These are phyloP conservation scores for Desmodus rotundus DNA, from an alignment of 2,113 vertebrate species.

Conservation along the genomic window DNA sequence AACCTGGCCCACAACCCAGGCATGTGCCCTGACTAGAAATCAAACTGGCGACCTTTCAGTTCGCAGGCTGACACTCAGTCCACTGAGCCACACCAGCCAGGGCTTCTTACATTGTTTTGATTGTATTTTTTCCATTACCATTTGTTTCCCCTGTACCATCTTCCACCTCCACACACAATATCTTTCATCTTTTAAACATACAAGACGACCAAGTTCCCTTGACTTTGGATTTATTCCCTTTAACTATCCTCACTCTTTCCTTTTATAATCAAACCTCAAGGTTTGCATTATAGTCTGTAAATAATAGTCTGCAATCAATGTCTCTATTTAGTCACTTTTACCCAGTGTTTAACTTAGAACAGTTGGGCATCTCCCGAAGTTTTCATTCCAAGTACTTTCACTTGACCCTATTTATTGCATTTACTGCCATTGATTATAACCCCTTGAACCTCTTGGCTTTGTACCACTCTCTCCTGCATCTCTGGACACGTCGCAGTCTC, in stretches of 20 bases:
- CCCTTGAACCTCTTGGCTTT: not conserved
- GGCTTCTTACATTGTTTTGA: too few relatives aligned
- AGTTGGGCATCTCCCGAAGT: not conserved
- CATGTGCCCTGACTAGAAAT: too few relatives aligned
- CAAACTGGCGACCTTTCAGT: too few relatives aligned
- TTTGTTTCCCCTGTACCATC: too few relatives aligned
- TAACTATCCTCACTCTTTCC: not conserved
- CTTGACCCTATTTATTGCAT: not conserved
- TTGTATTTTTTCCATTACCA: too few relatives aligned
- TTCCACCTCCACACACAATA: too few relatives aligned
- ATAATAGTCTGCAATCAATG: not conserved
- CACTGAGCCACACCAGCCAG: too few relatives aligned
- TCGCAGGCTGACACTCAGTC: too few relatives aligned
- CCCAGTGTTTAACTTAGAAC: not conserved
- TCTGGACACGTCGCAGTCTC: not conserved
- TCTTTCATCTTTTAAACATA: not conserved
- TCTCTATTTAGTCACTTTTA: not conserved
- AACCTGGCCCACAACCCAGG: too few relatives aligned
- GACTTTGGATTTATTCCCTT: not conserved
- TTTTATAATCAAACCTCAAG: not conserved
- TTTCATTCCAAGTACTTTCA: not conserved
- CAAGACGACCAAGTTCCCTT: not conserved
- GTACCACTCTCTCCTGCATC: not conserved
- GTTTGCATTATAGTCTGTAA: too few relatives aligned
- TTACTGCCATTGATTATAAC: not conserved